Evolutionary conservation across 2,888 invertebrate species (phyloP), one percentile per base, ranked within the genome.

Genomic region (Tachystola acroxantha): DNA sequence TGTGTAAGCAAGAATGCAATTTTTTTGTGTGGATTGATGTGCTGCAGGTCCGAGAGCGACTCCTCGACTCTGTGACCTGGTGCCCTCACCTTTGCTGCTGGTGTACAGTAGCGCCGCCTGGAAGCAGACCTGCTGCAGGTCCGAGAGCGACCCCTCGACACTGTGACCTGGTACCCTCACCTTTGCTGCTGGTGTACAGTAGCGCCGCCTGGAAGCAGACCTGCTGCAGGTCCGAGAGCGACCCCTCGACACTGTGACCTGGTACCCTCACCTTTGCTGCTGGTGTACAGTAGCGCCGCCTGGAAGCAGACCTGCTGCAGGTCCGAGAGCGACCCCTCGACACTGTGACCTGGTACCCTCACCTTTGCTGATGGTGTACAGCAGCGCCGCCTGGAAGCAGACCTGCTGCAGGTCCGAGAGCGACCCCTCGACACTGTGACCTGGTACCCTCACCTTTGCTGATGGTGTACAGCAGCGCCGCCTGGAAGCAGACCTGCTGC

Each of bases 181-280:
- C 85, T 81, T 82, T 85, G 54, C 85, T 85, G 50, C 84, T 98
- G 1, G 99, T 99, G 69, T 99, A 99, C 0, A 99, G 89, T 35
- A 99, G 80, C 0, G 99, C 99, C 0, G 98, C 98, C 88, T 99
- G 99, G 89, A 99, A 98, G 86, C 97, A 97, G 34, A 96, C 96
- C 25, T 91, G 93, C 69, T 94, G 94, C 9, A 94, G 89, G 54
- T 98, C 98, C 0, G 93, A 88, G 2, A 98, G 84, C 50, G 91
- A 94, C 76, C 98, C 98, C 50, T 99, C 99, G 36, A 99, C 96
- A n/a, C n/a, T n/a, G n/a, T n/a, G n/a, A n/a, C n/a, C n/a, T n/a
- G n/a, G n/a, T n/a, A n/a, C n/a, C 95, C 1, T 96, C 91, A 81
- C 85, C 85, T 81, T 82, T 85, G 54, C 85, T 85, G 50, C 84